Percentiles rank a stretch among this genome's conserved stretches.
Evolutionary conservation across 2,888 invertebrate genomes (phyloP).

Genomic region (Sympetrum striolatum): DNA sequence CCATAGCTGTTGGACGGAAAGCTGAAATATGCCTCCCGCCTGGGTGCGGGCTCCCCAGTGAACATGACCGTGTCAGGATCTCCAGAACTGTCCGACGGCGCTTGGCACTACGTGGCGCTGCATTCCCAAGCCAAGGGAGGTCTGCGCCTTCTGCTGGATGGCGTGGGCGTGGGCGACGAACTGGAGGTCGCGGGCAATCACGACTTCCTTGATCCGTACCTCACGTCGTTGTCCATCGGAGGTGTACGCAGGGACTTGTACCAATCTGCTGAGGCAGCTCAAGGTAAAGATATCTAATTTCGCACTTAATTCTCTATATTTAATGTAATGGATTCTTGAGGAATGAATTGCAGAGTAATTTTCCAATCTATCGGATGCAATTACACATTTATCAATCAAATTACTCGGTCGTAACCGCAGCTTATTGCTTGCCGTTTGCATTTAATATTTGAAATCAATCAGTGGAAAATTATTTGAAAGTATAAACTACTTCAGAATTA

Average conservation of each 20-base stretch:
- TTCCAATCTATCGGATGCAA: too few species aligned
- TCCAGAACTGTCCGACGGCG: constrained; percentile 74
- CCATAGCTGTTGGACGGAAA: constrained; percentile 72
- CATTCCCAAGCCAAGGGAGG: constrained; percentile 71
- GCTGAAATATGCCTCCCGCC: constrained; percentile 79
- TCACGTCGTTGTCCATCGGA: constrained; percentile 81
- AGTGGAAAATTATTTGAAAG: too few species aligned
- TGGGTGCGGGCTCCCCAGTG: constrained; percentile 71
- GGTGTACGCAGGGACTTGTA: constrained; percentile 64
- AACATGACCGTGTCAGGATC: constrained; percentile 76
- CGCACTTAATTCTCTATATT: too few species aligned
- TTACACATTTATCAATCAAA: too few species aligned
- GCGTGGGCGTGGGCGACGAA: constrained; percentile 78
- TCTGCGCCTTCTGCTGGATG: constrained; percentile 76
- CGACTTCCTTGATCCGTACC: constrained; percentile 89
- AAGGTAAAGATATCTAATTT: background rate
- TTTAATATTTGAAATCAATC: too few species aligned
- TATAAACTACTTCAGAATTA: too few species aligned
- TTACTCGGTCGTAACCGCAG: too few species aligned
- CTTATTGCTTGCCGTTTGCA: too few species aligned
- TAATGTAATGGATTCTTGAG: too few species aligned
- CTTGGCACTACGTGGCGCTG: constrained; percentile 88
- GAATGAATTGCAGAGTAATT: too few species aligned
- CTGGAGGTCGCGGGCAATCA: constrained; percentile 86
- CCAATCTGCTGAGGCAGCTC: background rate